Evolutionary conservation across 1,140 invertebrate species (phyloP), one percentile per base, ranked within the genome.

Genomic region (Schlechtendalia chinensis): DNA sequence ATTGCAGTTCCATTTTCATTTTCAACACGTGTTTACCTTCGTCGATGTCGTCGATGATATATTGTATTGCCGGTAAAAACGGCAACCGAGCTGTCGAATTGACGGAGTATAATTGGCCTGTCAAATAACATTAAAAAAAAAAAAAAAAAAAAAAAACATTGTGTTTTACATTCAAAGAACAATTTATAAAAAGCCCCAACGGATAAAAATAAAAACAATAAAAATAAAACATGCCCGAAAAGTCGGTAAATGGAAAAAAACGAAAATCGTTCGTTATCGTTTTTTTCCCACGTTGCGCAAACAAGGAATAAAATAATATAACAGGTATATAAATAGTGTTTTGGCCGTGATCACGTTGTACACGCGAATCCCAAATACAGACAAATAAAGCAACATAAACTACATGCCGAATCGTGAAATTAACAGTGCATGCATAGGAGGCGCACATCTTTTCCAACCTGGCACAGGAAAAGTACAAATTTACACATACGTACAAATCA

Each of bases 81-180:
- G 86, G 87, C 83, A 87, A 87, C 82, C 83, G 83, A 84, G 86
- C 86, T 83, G 85, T 83, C 74, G 87, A 85, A 85, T 87, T 86
- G 84, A 88, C 87, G 83, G 90, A 90, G 86, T 89, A 90, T 83
- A 89, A 85, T 87, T 90, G 89, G 89, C 90, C 90, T 90, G 89
- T 45, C 87, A 87, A 81, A 79, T 32, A 79, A 79, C 75, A 79
- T 79, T 63, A 63, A 50, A 12, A 50, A 12, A 50, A 50, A 45
- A 45, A 45, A 45, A 45, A 45, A 45, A 45, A 45, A 45, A 50
- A 50, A 50, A 61, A 83, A 61, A 77, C 29, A 77, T 24, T 16
- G 39, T 79, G 58, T 79, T 79, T 79, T 59, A 79, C 75, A 79
- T 61, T 29, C 22, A n/a, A 79, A 39, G 61, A 47, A 32, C n/a